These are phyloP conservation scores for Toxotes chatareus DNA, from an alignment of 2,113 vertebrate species.

Conservation along the genomic window DNA sequence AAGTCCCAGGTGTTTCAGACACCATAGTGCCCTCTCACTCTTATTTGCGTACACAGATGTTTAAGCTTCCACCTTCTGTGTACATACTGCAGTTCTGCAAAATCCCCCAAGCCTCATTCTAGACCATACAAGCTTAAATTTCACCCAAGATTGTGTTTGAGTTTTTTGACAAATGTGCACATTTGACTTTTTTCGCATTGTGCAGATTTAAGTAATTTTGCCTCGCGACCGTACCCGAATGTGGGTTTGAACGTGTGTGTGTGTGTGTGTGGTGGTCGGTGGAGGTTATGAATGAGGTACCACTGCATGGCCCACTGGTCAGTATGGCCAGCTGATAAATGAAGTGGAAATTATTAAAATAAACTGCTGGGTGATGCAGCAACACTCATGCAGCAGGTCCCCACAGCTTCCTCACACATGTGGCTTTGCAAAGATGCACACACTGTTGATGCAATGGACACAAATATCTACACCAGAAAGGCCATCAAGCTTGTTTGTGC, in stretches of 20 bases:
- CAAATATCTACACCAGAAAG: slow-evolving; percentile 75
- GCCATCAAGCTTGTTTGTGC: slow-evolving; percentile 60
- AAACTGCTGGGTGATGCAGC: slow-evolving; percentile 70
- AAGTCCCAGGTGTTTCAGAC: slow-evolving; percentile 72
- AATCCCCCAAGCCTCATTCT: slow-evolving; percentile 66
- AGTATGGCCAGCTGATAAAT: slow-evolving; percentile 75
- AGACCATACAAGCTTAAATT: slow-evolving; percentile 25
- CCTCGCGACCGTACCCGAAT: neutral
- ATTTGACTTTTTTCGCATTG: slow-evolving; percentile 38
- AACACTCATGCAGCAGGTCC: slow-evolving; percentile 40
- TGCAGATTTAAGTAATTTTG: slow-evolving; percentile 20
- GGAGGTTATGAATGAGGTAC: slow-evolving; percentile 74
- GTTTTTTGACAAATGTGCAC: neutral
- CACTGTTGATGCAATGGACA: slow-evolving; percentile 71
- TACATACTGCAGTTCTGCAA: slow-evolving; percentile 58
- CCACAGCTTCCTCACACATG: slow-evolving; percentile 67
- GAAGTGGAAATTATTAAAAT: slow-evolving; percentile 76
- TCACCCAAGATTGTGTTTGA: slow-evolving; percentile 14
- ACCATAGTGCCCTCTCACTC: slow-evolving; percentile 37
- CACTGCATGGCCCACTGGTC: slow-evolving; percentile 71
- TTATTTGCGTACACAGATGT: slow-evolving; percentile 82
- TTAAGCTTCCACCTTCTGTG: slow-evolving; percentile 71
- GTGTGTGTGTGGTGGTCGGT: slow-evolving; percentile 20
- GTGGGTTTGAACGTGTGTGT: slow-evolving; percentile 10
- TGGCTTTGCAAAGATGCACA: slow-evolving; percentile 55